phyloP scores from a whole-genome alignment of 2,888 invertebrate species.

The Cremastobaeus sp. region DNA sequence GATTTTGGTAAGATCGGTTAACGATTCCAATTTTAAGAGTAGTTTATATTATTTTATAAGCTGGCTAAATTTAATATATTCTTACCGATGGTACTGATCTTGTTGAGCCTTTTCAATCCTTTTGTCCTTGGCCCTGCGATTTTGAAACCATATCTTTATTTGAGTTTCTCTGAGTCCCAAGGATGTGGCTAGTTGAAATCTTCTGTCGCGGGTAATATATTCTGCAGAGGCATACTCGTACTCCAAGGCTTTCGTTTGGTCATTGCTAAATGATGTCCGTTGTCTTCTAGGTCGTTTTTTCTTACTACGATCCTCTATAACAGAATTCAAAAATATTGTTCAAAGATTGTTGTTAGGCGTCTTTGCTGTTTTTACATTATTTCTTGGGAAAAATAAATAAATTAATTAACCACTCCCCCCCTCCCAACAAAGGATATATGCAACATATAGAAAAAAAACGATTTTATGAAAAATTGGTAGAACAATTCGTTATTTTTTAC shows the following conservation, averaged over 20 bases:
- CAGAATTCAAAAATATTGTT: too few species aligned
- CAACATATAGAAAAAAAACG: too few species aligned
- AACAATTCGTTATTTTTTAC: too few species aligned
- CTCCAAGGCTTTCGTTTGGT: slow-evolving; percentile 93
- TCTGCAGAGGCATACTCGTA: slow-evolving; percentile 94
- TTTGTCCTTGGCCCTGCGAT: slow-evolving; percentile 96
- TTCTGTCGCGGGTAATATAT: slow-evolving; percentile 92
- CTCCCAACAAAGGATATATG: too few species aligned
- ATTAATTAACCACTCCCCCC: too few species aligned
- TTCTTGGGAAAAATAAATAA: too few species aligned
- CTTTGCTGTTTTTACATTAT: too few species aligned
- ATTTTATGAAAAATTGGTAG: too few species aligned
- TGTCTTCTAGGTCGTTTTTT: slow-evolving; percentile 92
- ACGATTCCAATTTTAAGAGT: background rate
- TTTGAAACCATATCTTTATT: slow-evolving; percentile 96
- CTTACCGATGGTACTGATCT: slow-evolving; percentile 95
- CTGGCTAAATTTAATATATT: background rate
- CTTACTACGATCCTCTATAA: slow-evolving; percentile 88
- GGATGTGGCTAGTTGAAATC: slow-evolving; percentile 87
- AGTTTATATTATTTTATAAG: background rate
- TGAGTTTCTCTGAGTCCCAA: slow-evolving; percentile 87
- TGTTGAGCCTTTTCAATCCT: slow-evolving; percentile 93
- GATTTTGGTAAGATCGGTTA: too few species aligned
- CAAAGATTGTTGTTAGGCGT: too few species aligned
- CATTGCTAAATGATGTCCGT: slow-evolving; percentile 95